Evolutionary conservation across 2,113 vertebrate species (phyloP).

Genomic region (Rhinolophus sinicus): DNA sequence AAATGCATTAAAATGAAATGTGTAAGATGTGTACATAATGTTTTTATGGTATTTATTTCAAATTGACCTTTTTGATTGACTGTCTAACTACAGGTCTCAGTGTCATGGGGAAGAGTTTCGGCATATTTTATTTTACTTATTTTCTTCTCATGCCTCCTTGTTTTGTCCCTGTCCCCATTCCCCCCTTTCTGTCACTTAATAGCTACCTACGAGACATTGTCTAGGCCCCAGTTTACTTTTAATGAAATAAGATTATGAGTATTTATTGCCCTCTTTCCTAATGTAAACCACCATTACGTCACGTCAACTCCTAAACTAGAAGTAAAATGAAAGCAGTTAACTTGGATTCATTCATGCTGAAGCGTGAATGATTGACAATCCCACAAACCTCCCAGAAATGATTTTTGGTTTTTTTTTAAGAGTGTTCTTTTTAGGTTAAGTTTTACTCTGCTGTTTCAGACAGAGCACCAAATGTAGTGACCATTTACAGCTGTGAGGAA

Average conservation of each 20-base stretch:
- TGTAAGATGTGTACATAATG: background rate
- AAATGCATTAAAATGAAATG: background rate
- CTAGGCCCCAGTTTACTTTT: background rate
- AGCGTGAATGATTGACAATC: background rate
- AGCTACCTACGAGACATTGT: background rate
- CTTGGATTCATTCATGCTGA: background rate
- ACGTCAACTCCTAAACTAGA: background rate
- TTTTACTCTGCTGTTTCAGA: constrained; percentile 5
- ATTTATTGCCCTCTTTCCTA: background rate
- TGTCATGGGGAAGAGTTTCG: background rate
- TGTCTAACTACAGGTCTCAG: background rate
- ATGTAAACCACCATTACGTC: background rate
- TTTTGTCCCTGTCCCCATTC: background rate
- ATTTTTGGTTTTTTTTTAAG: background rate
- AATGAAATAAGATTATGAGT: background rate
- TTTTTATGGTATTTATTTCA: background rate
- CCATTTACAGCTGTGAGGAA: background rate
- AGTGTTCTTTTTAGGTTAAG: background rate
- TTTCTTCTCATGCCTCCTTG: background rate
- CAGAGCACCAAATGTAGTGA: background rate
- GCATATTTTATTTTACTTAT: background rate
- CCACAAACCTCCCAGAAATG: background rate
- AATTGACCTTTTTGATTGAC: background rate
- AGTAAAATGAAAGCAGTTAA: background rate
- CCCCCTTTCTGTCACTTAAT: background rate